Conservation (phyloP, 2,888 invertebrate species). For the Teleogryllus oceanicus region DNA sequence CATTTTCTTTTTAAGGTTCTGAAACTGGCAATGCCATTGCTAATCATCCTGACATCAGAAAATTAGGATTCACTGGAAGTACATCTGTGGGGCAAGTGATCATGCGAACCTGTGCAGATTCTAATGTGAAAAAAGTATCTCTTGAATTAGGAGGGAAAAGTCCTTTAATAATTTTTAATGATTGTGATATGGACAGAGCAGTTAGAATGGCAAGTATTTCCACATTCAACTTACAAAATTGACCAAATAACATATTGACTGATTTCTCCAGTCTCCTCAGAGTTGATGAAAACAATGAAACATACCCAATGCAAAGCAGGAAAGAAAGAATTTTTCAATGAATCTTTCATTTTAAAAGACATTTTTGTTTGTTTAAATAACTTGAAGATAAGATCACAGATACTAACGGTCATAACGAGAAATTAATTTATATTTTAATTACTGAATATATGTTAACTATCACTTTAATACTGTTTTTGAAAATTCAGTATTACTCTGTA, state of each 20-base stretch:
- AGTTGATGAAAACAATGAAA: no score
- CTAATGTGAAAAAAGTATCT: slow-evolving; percentile 92
- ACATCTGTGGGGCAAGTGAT: slow-evolving; percentile 88
- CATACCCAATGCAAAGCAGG: no score
- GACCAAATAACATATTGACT: neutral
- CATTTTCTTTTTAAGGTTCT: slow-evolving; percentile 53
- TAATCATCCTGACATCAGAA: slow-evolving; percentile 78
- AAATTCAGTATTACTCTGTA: no score
- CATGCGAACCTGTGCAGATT: slow-evolving; percentile 84
- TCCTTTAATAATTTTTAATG: slow-evolving; percentile 88
- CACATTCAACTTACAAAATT: neutral
- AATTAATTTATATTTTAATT: no score
- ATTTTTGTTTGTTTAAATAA: no score
- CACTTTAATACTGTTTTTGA: no score
- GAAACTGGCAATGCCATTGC: slow-evolving; percentile 83
- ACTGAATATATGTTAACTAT: no score
- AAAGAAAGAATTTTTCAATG: no score
- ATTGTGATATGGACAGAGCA: slow-evolving; percentile 91
- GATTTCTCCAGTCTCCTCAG: no score
- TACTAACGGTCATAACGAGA: no score
- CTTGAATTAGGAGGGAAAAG: slow-evolving; percentile 95
- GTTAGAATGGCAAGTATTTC: slow-evolving; percentile 67
- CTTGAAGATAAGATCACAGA: no score
- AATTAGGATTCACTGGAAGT: slow-evolving; percentile 95
- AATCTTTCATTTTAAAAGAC: no score